Evolutionary conservation across 2,797 vertebrate genomes (phyloP), one percentile per base, ranked within the genome.

Genomic region (Sphenopsis melanotis): DNA sequence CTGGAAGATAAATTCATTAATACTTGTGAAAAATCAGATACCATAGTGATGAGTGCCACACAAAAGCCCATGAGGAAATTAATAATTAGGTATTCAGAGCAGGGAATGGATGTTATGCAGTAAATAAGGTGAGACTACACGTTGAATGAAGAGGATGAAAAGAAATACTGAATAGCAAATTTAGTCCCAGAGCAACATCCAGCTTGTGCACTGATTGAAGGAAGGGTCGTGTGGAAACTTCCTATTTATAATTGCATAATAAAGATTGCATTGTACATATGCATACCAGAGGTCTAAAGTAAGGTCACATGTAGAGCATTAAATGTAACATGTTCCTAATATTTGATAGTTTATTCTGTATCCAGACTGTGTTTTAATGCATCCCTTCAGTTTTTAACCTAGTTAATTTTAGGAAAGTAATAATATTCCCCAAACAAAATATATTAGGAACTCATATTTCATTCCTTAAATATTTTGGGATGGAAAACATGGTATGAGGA

Each of bases 91-190:
- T 90, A 89, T 95, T 95, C 92, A 85, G 68, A 83, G 60, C 78
- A 85, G 68, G n/a, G 57, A 85, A 57, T 80, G 64, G 41, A 90
- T 85, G 71, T 87, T 92, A 74, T 66, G 42, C 61, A 64, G 61
- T 93, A 94, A 95, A 93, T 92, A 96, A 95, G 60, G 78, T 95
- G 75, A 90, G 78, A 86, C 49, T 85, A 77, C 53, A 37, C 0
- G 0, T 44, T 68, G 64, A 85, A 64, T 65, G 41, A 87, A 80
- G 78, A 87, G 57, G 63, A 95, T 89, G 56, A 92, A 97, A 97
- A 91, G 91, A 95, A 95, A 92, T 87, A 85, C 20, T 89, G 81
- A 94, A 90, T 64, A 90, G 20, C 49, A 95, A 90, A 92, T 92
- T 92, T n/a, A 74, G 32, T 85, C 84, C 83, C 90, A 83, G 49